Evolutionary conservation across 35 echinoderm and acorn worm genomes (phyloP).

Genomic region (Eucidaris tribuloides): DNA sequence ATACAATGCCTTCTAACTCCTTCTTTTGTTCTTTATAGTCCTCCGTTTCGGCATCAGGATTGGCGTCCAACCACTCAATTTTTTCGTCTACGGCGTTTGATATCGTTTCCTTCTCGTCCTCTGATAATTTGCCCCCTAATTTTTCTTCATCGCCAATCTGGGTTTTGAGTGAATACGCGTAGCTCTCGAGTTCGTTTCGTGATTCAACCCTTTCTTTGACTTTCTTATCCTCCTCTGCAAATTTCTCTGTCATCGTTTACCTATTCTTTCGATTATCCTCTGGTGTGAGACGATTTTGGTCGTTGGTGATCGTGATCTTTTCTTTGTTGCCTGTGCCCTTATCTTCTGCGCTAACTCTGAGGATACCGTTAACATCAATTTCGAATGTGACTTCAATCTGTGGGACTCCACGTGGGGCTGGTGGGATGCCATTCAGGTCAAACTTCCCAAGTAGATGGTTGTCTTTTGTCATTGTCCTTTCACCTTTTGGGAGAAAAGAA

Average conservation of each 20-base stretch:
- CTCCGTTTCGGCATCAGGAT: constrained; percentile 93
- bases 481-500: constrained; percentile 66
- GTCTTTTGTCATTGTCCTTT: constrained; percentile 97
- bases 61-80: constrained; percentile 94
- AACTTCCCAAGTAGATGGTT: constrained; percentile 99
- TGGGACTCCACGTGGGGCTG: constrained; percentile 93
- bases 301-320: constrained; percentile 98
- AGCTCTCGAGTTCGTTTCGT: constrained; percentile 93
- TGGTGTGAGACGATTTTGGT: constrained; percentile 94
- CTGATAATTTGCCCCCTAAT: constrained; percentile 87
- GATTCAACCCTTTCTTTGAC: constrained; percentile 84
- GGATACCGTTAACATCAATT: constrained; percentile 97
- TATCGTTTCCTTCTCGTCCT: constrained; percentile 93
- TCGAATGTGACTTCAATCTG: constrained; percentile 97
- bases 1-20: constrained; percentile 85
- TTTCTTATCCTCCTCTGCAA: constrained; percentile 83
- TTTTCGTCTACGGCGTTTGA: constrained; percentile 80
- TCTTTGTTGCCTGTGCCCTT: constrained; percentile 99
- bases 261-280: constrained; percentile 98
- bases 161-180: constrained; percentile 94
- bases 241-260: constrained; percentile 91
- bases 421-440: constrained; percentile 95
- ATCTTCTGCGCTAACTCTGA: constrained; percentile 93
- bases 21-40: constrained; percentile 96
- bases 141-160: constrained; percentile 94